Evolutionary conservation across 2,797 vertebrate species (phyloP), one percentile per base, ranked within the genome.

Genomic region (Gymnothorax reevesii): DNA sequence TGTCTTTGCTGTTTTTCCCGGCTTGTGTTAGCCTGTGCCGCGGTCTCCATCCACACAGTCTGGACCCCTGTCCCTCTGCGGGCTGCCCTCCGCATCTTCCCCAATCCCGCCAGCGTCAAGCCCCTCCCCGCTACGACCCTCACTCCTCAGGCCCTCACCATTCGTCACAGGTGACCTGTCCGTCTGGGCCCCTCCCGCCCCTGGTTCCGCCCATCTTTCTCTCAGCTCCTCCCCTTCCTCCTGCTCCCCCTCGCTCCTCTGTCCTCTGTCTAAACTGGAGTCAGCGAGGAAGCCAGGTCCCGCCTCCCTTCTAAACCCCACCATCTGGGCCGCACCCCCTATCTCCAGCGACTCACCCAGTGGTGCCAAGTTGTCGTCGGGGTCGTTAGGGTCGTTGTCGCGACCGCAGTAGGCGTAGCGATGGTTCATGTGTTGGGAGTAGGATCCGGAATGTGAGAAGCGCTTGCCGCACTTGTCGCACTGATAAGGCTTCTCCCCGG

Each of bases 381-480:
- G 93, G 85, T 96, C 95, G 49, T 33, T 66, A 20, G 66, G 93
- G 84, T 96, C 95, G 73, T 94, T 93, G 92, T 96, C 95, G 77
- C 93, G 94, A 90, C 94, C 95, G 93, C 96, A 97, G 93, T 97
- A 97, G 5, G 96, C 95, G 54, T 97, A 97, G 87, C 96, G 96
- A 89, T 97, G 97, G 93, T 97, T 97, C 96, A 97, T 96, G 93
- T 97, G 97, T 92, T 97, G 97, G 1, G 96, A 97, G 93, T 97
- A 97, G 4, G 97, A 97, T 86, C 97, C 97, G 0, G 97, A 97
- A 92, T 97, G 97, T 9, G 97, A 97, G 92, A 97, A 97, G 80
- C 96, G 96, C 59, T 97, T 97, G 87, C 96, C 96, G 4, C 97
- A 97, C 89, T 96, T 96, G 91, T 97, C 95, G 91, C 97, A 97